A percentile compares a stretch with the other conserved stretches of the same genome.
Evolutionary conservation across 2,888 invertebrate genomes (phyloP).

Genomic region (Ommatoiulus sabulosus): DNA sequence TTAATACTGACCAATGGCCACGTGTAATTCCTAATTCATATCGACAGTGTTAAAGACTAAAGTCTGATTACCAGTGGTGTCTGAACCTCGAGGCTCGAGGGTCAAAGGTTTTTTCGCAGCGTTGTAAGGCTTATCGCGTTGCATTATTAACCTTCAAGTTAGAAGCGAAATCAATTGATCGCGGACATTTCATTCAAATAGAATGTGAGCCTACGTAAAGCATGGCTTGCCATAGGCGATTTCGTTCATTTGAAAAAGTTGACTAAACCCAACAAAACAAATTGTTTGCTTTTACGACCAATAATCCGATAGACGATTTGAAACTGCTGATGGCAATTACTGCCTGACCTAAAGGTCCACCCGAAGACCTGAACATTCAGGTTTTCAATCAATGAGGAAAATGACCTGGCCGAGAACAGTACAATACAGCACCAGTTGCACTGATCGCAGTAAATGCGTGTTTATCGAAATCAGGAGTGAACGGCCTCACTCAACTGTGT

Average conservation of each 20-base stretch:
- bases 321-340: not conserved
- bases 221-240: not conserved
- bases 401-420: not conserved
- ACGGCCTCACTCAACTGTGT: too few species aligned
- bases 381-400: not conserved
- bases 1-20: not conserved
- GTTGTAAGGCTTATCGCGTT: not conserved
- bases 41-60: not conserved
- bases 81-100: not conserved
- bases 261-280: not conserved
- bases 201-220: not conserved
- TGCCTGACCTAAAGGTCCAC: not conserved
- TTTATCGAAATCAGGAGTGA: too few species aligned
- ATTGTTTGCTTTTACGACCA: not conserved
- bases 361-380: not conserved
- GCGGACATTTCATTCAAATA: not conserved
- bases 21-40: not conserved
- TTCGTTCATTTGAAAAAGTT: not conserved
- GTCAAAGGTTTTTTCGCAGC: not conserved
- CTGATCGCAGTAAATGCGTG: not conserved
- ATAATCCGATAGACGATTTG: not conserved
- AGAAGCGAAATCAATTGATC: not conserved
- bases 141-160: constrained; percentile 8
- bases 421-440: not conserved
- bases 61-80: not conserved